phyloP scores from a whole-genome alignment of 2,113 vertebrate genomes.

The Misgurnus mizolepis region DNA sequence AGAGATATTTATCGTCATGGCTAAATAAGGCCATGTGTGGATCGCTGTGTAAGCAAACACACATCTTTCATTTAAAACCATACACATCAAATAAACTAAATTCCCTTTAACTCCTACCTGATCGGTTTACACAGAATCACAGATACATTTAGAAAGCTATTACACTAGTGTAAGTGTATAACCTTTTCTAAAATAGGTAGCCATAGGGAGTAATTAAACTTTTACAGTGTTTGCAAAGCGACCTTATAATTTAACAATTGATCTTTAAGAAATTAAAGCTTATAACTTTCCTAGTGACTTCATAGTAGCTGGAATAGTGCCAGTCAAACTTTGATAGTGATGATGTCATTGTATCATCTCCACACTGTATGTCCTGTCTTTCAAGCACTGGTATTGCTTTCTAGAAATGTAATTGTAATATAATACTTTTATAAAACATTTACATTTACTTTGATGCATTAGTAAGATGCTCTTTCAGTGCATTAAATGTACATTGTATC shows the following conservation, averaged over 20 bases:
- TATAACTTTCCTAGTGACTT: neutral
- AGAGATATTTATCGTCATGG: constrained; percentile 61
- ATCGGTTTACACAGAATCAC: constrained; percentile 45
- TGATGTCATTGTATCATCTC: too few relatives aligned
- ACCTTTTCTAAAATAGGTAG: neutral
- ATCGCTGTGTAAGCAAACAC: constrained; percentile 50
- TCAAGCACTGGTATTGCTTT: neutral
- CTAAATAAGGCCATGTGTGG: constrained; percentile 73
- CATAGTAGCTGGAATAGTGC: too few relatives aligned
- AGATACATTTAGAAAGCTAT: constrained; percentile 52
- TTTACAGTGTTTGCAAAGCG: too few relatives aligned
- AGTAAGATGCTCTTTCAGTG: too few relatives aligned
- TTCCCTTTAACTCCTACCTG: neutral
- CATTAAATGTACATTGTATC: too few relatives aligned
- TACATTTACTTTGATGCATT: too few relatives aligned
- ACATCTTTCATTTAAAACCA: constrained; percentile 5
- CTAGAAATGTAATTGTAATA: neutral
- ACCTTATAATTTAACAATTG: too few relatives aligned
- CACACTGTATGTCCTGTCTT: neutral
- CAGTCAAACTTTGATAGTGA: too few relatives aligned
- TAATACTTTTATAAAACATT: neutral
- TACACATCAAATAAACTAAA: neutral
- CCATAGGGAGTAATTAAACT: neutral
- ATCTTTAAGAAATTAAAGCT: neutral
- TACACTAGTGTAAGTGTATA: neutral